Percentiles rank a stretch among this genome's conserved stretches.
These are phyloP conservation scores for cattle (Bos taurus) DNA, from an alignment of 2,113 vertebrate species.

Conservation along the genomic window ARS-UCD2.0 NC_037351.1:49062001-49062500, in stretches of 20 bases:
- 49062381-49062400: not conserved
- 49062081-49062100: not conserved
- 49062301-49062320: accelerated
- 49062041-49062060: not conserved
- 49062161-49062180: not conserved
- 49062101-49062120: not conserved
- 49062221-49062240: not conserved
- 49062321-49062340: not conserved
- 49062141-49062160: not conserved
- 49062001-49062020: not conserved
- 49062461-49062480: not conserved
- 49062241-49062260: not conserved
- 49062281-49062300: not conserved
- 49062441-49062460: not conserved
- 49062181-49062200: not conserved
- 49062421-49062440: not conserved
- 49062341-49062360: not conserved
- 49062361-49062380: not conserved
- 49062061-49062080: not conserved
- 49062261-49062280: not conserved
- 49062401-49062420: not conserved
- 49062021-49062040: not conserved
- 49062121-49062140: not conserved
- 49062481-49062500: not conserved
- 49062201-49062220: not conserved